Evolutionary conservation across 2,888 invertebrate genomes (phyloP).

Genomic region (Geophilus truncorum): DNA sequence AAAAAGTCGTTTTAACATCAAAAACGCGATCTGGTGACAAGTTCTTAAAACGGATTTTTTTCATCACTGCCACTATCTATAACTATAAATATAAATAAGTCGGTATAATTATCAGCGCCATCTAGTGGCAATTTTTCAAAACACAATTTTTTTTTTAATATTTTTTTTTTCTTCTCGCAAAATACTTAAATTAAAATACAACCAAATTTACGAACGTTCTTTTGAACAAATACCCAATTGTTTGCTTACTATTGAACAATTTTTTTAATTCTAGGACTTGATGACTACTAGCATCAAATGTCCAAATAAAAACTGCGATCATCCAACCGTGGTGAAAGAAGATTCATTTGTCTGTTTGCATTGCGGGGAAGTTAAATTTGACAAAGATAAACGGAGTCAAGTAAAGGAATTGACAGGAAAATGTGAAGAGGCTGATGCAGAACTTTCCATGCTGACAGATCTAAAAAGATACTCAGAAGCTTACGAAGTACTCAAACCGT

Average conservation of each 20-base stretch:
- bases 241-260: too few relatives aligned
- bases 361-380: background rate
- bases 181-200: too few relatives aligned
- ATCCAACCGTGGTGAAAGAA: background rate
- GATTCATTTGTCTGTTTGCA: background rate
- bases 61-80: too few relatives aligned
- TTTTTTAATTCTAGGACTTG: slow-evolving; percentile 60
- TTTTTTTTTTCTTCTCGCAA: too few relatives aligned
- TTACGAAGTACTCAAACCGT: background rate
- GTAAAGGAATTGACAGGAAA: background rate
- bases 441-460: background rate
- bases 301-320: background rate
- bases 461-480: background rate
- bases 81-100: too few relatives aligned
- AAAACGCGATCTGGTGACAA: too few relatives aligned
- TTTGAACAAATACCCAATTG: slow-evolving; percentile 32
- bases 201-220: slow-evolving; percentile 61
- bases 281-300: slow-evolving; percentile 73
- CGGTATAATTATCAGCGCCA: too few relatives aligned
- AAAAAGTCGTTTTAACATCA: too few relatives aligned
- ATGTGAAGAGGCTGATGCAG: background rate
- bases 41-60: too few relatives aligned
- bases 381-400: background rate
- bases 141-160: too few relatives aligned
- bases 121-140: too few relatives aligned